Evolutionary conservation across 2,888 invertebrate species (phyloP), one percentile per base, ranked within the genome.

Genomic region (Conops quadrifasciatus): DNA sequence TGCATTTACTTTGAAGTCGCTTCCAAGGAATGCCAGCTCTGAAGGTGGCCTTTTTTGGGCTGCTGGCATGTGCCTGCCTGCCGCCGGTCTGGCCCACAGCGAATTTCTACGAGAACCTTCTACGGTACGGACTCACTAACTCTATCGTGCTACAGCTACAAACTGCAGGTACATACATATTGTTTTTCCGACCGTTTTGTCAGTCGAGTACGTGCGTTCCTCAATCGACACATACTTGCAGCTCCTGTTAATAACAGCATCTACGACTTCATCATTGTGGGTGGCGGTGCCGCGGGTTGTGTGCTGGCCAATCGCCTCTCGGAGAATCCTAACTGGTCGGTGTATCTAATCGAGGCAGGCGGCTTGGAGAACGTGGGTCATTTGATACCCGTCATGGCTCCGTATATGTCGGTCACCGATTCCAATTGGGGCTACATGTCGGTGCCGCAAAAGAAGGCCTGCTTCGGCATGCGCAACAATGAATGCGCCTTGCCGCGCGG

Each of bases 211-310:
- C 15, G 36, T 21, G 58, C 13, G 43, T 67, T 58, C 45, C 11
- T 67, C 36, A 19, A 53, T 47, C 24, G 3, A 26, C n/a, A 16
- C 9, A 51, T n/a, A 28, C 19, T 15, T 93, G 93, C 81, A 97
- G 96, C 83, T 89, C 95, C 80, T 88, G 90, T 49, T 78, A 86
- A 80, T 71, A 87, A 80, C 71, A 88, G 89, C 0, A 88, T 89
- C 43, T 93, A 93, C 79, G 92, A 94, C 83, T 94, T 94, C 80
- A 92, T 94, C 74, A 87, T 93, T 49, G 89, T 94, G 4, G 94
- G 94, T 3, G 91, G 90, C 1, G 94, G 94, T 49, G 94, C 94
- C 2, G 93, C 94, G 83, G 93, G 93, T 2, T 76, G 77, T 72
- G 79, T 78, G 7, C 59, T 81, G 2, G 81, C 81, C 0, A 79